A percentile compares a stretch with the other conserved stretches of the same genome.
phyloP scores from a whole-genome alignment of 2,113 vertebrate species.

The Gobiocypris rarus region DNA sequence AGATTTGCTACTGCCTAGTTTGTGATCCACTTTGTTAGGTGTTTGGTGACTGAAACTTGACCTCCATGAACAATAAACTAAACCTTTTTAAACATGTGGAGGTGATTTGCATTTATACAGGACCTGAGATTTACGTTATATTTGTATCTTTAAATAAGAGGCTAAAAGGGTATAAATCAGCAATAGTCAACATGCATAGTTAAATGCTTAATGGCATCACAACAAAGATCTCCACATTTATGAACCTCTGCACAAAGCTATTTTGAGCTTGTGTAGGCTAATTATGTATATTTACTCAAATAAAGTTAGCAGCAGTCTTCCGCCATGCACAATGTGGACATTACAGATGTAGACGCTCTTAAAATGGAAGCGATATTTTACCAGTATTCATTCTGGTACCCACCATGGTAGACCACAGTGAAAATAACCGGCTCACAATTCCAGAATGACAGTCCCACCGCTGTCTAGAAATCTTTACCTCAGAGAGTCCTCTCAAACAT shows the following conservation, averaged over 20 bases:
- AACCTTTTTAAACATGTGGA: background rate
- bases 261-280: background rate
- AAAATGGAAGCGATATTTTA: constrained; percentile 57
- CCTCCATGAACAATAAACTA: background rate
- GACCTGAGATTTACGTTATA: background rate
- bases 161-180: background rate
- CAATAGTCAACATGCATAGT: background rate
- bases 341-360: constrained; percentile 28
- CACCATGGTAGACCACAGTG: constrained; percentile 59
- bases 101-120: background rate
- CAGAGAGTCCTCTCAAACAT: constrained; percentile 16
- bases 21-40: background rate
- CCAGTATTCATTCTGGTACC: constrained; percentile 53
- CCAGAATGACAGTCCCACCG: constrained; percentile 21
- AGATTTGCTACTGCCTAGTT: background rate
- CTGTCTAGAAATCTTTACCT: constrained; percentile 38
- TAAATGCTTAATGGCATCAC: background rate
- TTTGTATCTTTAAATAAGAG: no score
- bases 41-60: background rate
- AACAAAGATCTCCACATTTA: background rate
- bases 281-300: constrained; percentile 53
- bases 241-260: background rate
- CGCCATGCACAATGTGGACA: constrained; percentile 19
- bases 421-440: constrained; percentile 59
- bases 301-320: constrained; percentile 49